phyloP scores from a whole-genome alignment of 2,113 vertebrate genomes.

The Platichthys stellatus region DNA sequence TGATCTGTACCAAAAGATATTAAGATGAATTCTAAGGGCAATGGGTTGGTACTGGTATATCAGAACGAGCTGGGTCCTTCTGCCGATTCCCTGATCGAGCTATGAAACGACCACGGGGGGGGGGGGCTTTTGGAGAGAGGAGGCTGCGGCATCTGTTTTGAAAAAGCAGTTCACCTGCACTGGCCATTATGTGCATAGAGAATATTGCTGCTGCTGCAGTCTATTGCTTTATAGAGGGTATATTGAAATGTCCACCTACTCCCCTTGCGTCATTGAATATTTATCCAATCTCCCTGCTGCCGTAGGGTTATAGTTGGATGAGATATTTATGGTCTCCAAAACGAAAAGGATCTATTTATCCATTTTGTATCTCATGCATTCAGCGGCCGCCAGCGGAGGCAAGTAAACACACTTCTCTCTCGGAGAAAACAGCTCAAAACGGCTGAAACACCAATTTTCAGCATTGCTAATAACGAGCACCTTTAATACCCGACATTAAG shows the following conservation, averaged over 20 bases:
- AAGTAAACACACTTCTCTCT: slow-evolving; percentile 55
- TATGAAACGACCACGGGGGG: slow-evolving; percentile 39
- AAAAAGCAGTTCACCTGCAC: slow-evolving; percentile 53
- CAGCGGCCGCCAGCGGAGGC: slow-evolving; percentile 26
- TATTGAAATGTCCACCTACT: slow-evolving; percentile 63
- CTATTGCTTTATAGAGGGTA: slow-evolving; percentile 55
- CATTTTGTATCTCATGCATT: slow-evolving; percentile 29
- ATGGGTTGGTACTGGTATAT: slow-evolving; percentile 60
- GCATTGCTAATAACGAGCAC: not conserved
- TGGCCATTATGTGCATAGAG: slow-evolving; percentile 36
- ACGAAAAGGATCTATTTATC: slow-evolving; percentile 64
- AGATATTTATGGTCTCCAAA: slow-evolving; percentile 69
- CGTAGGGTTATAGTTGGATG: slow-evolving; percentile 46
- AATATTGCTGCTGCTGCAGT: slow-evolving; percentile 55
- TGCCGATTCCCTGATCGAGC: slow-evolving; percentile 52
- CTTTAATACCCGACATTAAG: not conserved
- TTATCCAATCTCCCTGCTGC: slow-evolving; percentile 62
- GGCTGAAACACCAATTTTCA: not conserved
- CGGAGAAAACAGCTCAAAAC: not conserved
- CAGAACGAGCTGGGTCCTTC: slow-evolving; percentile 52
- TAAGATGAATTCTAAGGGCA: slow-evolving; percentile 72
- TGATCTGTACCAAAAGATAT: slow-evolving; percentile 72
- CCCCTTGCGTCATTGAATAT: slow-evolving; percentile 56
- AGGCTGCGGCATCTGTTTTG: slow-evolving; percentile 56
- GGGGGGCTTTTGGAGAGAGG: slow-evolving; percentile 33